Evolutionary conservation across 2,888 invertebrate genomes (phyloP).

Genomic region (Aproaerema taeniolella): DNA sequence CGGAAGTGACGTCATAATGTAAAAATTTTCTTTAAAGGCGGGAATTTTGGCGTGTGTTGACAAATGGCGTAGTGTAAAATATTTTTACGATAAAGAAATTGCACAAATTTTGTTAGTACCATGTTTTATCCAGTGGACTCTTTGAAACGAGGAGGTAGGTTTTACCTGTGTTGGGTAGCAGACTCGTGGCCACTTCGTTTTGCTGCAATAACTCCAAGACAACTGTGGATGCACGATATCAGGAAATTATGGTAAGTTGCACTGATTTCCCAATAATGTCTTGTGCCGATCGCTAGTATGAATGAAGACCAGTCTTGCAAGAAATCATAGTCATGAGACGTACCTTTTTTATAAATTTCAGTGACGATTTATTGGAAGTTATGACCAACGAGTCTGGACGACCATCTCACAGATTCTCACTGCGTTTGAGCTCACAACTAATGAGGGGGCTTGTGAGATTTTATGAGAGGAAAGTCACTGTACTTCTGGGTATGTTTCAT

Average conservation of each 20-base stretch:
- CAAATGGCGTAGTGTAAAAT: conserved; percentile 2
- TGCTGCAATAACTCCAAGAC: conserved; percentile 50
- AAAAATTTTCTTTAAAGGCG: conserved; percentile 17
- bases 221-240: conserved; percentile 61
- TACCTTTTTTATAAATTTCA: conserved; percentile 25
- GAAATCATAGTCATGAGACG: no score
- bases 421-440: conserved; percentile 61
- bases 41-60: conserved; percentile 22
- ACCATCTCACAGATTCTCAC: conserved; percentile 52
- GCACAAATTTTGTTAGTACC: no score
- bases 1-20: not conserved
- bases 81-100: not conserved
- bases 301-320: no score
- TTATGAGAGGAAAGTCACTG: conserved; percentile 52
- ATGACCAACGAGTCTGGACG: conserved; percentile 58
- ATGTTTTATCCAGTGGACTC: conserved; percentile 66
- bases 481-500: conserved; percentile 45
- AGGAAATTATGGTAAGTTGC: conserved; percentile 57
- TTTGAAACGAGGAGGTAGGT: conserved; percentile 56
- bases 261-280: no score
- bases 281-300: no score
- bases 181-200: conserved; percentile 66
- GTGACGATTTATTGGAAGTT: conserved; percentile 54
- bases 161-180: conserved; percentile 66
- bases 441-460: conserved; percentile 56